A percentile compares a stretch with the other conserved stretches of the same genome.
These are phyloP conservation scores for Oscheius sp. DNA, from an alignment of 2,888 invertebrate genomes.

Conservation along the genomic window DNA sequence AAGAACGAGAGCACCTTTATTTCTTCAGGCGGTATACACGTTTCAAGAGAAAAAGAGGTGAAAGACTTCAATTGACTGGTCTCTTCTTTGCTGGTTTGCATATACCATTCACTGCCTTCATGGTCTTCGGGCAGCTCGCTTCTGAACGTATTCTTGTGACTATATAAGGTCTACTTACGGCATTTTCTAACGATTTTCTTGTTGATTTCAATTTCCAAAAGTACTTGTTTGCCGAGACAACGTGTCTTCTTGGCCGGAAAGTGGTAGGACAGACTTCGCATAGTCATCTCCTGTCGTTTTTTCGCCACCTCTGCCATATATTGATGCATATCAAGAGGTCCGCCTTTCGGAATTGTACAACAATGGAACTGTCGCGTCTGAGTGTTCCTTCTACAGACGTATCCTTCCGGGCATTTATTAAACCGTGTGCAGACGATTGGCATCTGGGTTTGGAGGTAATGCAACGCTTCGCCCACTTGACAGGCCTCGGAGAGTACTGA, in stretches of 20 bases:
- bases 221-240: conserved; percentile 51
- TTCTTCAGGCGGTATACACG: conserved; percentile 24
- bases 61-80: conserved; percentile 29
- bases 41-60: conserved; percentile 9
- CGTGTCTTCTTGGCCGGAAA: conserved; percentile 32
- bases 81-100: conserved; percentile 42
- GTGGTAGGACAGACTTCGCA: conserved; percentile 14
- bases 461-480: conserved; percentile 50
- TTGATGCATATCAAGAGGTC: conserved; percentile 45
- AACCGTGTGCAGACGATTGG: conserved; percentile 53
- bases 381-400: conserved; percentile 49
- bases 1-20: conserved; percentile 29
- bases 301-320: conserved; percentile 49
- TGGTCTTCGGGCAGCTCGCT: conserved; percentile 48
- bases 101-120: conserved; percentile 54
- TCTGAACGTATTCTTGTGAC: conserved; percentile 40
- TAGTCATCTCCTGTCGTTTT: conserved; percentile 23
- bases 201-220: conserved; percentile 52
- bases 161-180: conserved; percentile 43
- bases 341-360: conserved; percentile 45
- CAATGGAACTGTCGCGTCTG: conserved; percentile 52
- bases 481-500: conserved; percentile 51
- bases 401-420: conserved; percentile 49
- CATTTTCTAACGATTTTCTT: conserved; percentile 54
- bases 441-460: conserved; percentile 52